Evolutionary conservation across 1,140 invertebrate species (phyloP).

Genomic region (Drosophila auraria): DNA sequence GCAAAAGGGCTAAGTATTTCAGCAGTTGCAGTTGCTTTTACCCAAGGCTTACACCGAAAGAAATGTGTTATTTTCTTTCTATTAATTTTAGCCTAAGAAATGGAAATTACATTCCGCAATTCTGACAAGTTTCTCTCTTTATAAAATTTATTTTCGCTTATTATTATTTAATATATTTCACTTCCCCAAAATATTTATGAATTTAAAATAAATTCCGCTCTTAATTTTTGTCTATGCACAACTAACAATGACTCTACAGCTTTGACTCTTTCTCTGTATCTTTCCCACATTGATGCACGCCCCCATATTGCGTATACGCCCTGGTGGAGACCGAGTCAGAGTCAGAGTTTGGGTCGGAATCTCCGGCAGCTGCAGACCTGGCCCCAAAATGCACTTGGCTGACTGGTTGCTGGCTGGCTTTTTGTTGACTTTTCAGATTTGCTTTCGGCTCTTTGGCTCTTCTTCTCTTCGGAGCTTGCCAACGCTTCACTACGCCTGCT

Average conservation of each 20-base stretch:
- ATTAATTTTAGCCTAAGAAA: not conserved
- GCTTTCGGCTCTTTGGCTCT: constrained; percentile 44
- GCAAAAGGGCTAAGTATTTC: constrained; percentile 40
- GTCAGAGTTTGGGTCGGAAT: constrained; percentile 11
- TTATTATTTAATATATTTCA: not conserved
- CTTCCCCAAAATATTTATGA: not conserved
- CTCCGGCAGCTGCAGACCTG: constrained; percentile 45
- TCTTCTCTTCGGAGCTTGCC: constrained; percentile 54
- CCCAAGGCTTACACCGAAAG: not conserved
- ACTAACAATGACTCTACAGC: constrained; percentile 27
- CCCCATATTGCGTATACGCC: constrained; percentile 53
- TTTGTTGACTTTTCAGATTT: constrained; percentile 79
- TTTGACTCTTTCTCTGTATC: constrained; percentile 21
- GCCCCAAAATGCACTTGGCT: constrained; percentile 68
- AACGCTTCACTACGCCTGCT: constrained; percentile 75
- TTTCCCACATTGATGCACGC: constrained; percentile 54
- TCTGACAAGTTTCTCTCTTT: not conserved
- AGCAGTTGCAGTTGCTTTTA: constrained; percentile 27
- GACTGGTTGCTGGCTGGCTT: constrained; percentile 48
- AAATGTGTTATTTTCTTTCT: not conserved
- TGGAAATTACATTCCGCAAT: too few species aligned
- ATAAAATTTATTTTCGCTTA: too few species aligned
- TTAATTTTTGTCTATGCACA: constrained; percentile 8
- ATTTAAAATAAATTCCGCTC: too few species aligned
- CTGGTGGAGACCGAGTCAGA: constrained; percentile 11